Conservation (phyloP, 2,113 vertebrate species). For the Potamarius usumacintae region DNA sequence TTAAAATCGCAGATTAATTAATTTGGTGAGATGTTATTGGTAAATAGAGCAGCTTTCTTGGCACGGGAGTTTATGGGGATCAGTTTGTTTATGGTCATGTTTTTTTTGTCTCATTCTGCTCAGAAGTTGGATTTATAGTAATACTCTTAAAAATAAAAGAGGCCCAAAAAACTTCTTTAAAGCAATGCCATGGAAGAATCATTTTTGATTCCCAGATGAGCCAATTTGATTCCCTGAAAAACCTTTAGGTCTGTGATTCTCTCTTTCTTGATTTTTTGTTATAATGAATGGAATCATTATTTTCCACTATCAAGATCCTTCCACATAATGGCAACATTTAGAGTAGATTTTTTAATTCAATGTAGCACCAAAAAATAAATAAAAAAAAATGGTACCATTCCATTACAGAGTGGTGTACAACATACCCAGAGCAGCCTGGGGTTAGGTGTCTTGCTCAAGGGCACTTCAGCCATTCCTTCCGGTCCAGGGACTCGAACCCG, state of each 20-base stretch:
- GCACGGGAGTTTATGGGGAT: background rate
- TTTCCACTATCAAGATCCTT: background rate
- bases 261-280: background rate
- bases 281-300: background rate
- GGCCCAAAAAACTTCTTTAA: background rate
- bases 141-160: background rate
- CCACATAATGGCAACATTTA: background rate
- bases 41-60: background rate
- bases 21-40: constrained; percentile 3
- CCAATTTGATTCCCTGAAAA: background rate
- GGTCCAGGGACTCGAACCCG: too few species aligned
- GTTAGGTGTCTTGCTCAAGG: too few species aligned
- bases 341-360: background rate
- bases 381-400: background rate
- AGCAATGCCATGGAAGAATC: background rate
- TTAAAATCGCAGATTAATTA: background rate
- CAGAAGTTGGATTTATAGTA: background rate
- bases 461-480: too few species aligned
- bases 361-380: background rate
- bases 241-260: background rate
- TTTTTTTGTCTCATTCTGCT: background rate
- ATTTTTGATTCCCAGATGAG: background rate
- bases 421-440: too few species aligned
- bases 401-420: too few species aligned
- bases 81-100: background rate